Evolutionary conservation across 1,140 invertebrate species (phyloP), one percentile per base, ranked within the genome.

Genomic region (Brachionus asplanchnoidis): DNA sequence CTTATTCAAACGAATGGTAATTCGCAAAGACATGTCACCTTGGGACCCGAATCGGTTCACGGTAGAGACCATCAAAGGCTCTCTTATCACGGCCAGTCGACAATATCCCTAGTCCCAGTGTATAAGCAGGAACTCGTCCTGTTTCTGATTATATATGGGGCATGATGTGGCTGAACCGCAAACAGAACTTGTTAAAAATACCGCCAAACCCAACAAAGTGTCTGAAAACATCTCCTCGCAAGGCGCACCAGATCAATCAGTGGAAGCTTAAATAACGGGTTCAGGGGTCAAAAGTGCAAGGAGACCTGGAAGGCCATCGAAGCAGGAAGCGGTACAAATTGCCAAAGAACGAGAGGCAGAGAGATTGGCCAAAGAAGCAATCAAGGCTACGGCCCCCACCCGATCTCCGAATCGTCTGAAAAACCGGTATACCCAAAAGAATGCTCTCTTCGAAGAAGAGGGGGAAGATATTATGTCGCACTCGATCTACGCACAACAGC

Each of bases 1-100:
- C 44, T 46, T 46, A 46, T n/a, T 46, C 14, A 46, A 46, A 46
- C 44, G 44, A 46, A 46, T 8, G 14, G 44, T 11, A 46, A n/a
- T 46, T 46, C 44, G 44, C 11, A 46, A 46, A 46, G 44, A 46
- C 14, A 46, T 46, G 44, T 46, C 44, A 46, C 44, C 44, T 66
- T 66, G 87, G 17, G 70, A 82, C 12, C 26, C 86, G 17, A 86
- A 88, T 85, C 86, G 85, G 44, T 46, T 46, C 44, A 46, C 44
- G 44, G 44, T 46, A 46, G 44, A 46, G 9, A 46, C 12, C 44
- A 46, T 46, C 44, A 46, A 46, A 46, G 44, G 44, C 44, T 46
- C 44, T 46, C 44, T 46, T 8, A 46, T 46, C 44, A 46, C 44
- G 44, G 44, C 44, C 44, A 46, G 44, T 46, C 44, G 44, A 46